Evolutionary conservation across 1,140 invertebrate species (phyloP).

Genomic region (Rhopalosiphum maidis): DNA sequence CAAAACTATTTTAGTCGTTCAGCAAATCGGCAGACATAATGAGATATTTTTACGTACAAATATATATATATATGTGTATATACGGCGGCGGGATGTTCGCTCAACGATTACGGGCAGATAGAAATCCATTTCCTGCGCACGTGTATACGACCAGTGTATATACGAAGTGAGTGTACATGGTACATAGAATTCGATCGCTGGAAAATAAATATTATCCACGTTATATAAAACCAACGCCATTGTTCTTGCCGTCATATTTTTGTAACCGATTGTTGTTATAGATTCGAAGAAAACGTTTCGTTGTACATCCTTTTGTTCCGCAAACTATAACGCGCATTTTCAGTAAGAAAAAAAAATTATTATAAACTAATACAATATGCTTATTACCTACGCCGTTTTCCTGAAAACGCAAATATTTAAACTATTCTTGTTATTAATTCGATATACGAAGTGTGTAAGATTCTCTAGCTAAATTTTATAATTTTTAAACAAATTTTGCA

Average conservation of each 20-base stretch:
- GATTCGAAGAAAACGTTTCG: not conserved
- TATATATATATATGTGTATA: not conserved
- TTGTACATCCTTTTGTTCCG: not conserved
- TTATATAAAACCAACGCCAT: not conserved
- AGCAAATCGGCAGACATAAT: not conserved
- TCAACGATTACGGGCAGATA: not conserved
- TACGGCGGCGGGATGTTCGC: not conserved
- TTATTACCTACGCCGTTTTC: not conserved
- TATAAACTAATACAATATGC: not conserved
- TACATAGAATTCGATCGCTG: not conserved
- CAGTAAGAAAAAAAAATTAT: not conserved
- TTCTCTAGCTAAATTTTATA: not conserved
- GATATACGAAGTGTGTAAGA: not conserved
- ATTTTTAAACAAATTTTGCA: no score
- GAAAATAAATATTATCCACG: not conserved
- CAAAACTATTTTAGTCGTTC: constrained; percentile 6
- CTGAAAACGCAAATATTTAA: not conserved
- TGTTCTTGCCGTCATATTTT: constrained; percentile 3
- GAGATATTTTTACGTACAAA: not conserved
- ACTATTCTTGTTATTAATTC: not conserved
- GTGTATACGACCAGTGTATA: not conserved
- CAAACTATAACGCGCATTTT: not conserved
- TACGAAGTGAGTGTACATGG: not conserved
- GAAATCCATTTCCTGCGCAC: constrained; percentile 1
- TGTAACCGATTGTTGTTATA: not conserved